Conservation (phyloP, 2,113 vertebrate genomes). For the Sporophila hypoxantha region DNA sequence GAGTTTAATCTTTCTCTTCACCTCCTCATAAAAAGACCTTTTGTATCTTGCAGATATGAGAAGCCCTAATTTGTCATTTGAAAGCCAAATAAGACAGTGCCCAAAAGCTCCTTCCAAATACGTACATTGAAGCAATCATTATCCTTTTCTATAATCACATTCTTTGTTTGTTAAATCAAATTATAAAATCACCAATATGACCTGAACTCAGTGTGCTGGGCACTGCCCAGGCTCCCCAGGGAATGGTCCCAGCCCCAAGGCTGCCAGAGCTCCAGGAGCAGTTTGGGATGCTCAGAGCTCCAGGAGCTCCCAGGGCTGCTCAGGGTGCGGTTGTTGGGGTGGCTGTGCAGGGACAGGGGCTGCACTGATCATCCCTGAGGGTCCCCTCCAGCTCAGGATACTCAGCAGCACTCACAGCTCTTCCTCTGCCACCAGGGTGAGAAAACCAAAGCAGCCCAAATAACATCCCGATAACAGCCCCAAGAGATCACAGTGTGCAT, state of each 20-base stretch:
- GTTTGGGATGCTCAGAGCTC: neutral
- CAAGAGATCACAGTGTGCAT: neutral
- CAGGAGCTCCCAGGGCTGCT: neutral
- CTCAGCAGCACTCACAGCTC: neutral
- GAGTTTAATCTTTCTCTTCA: neutral
- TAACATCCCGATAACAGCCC: neutral
- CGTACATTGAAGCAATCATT: neutral
- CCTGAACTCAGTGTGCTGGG: neutral
- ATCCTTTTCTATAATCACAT: neutral
- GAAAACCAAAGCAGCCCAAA: neutral
- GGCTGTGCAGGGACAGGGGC: neutral
- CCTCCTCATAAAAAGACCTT: neutral
- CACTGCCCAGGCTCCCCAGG: neutral
- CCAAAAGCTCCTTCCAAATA: neutral
- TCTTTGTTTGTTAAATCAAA: neutral
- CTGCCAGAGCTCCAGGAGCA: neutral
- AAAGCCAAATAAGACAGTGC: neutral
- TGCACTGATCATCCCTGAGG: fast-evolving
- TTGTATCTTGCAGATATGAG: neutral
- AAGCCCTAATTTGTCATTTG: neutral
- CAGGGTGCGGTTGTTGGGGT: neutral
- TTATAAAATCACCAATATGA: neutral
- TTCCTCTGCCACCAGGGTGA: neutral
- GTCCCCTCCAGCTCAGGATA: neutral
- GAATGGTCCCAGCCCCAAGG: neutral